Base-by-base conservation (phyloP, 2,113 vertebrate species). In the Microcebus murinus region DNA sequence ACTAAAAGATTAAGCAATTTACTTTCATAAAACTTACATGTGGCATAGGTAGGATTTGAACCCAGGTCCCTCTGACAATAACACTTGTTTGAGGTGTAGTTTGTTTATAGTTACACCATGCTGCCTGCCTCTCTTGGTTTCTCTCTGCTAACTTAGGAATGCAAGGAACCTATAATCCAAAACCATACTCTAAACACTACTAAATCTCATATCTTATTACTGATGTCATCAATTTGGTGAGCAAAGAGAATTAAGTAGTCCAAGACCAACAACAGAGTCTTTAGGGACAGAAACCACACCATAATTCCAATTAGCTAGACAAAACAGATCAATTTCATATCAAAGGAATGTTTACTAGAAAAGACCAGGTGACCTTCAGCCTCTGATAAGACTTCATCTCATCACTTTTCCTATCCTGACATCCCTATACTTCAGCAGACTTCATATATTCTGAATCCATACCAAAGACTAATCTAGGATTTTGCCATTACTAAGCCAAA, bases 241-340 rank as follows among this genome's bases (percentile, higher is more conserved):
- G 31, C 65, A 80, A 94, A 90, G 90, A 94, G 36, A 96, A 95
- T 68, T 79, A 95, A 82, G 23, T 25, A 63, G 74, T 81, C 59
- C 83, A 91, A 93, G 71, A 63, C 31, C 76, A 97, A 84, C 4
- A 87, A 18, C 31, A 81, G 31, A 63, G 36, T 65, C 65, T 82
- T 73, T 48, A 34, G 25, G 52, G 31, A 68, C 65, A 94, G 50
- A 95, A 88, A 65, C n/a, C 91, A 97, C 61, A 94, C 39, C 55
- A 25, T 83, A 89, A 91, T 91, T 79, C 68, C 82, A 91, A 83
- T 74, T 59, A 77, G 55, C 39, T 52, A 91, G 48, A 94, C 73
- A 95, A 96, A 96, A 91, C 39, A 87, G 71, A 80, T 74, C 90
- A 83, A 89, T 52, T 85, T 67, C 79, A 85, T 23, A 79, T 90